Evolutionary conservation across 2,113 vertebrate species (phyloP), one percentile per base, ranked within the genome.

Genomic region (Haplotaxodon microlepis): DNA sequence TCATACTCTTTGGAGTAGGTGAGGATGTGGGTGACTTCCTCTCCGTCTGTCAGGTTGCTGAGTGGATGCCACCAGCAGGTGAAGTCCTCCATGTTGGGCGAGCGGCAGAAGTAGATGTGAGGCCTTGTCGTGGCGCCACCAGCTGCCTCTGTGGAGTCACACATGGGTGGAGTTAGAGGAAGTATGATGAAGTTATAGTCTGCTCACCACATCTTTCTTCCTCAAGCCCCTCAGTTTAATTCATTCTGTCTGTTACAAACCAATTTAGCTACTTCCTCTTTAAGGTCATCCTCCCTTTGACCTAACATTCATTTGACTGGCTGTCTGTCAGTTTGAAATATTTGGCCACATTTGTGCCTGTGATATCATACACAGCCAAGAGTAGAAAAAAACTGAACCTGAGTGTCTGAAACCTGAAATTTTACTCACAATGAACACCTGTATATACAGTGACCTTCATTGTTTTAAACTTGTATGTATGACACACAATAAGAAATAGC

Each of bases 81-180:
- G 93, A 97, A 97, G 84, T 94, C 94, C 92, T 97, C 96, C 96
- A 97, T 96, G 94, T 95, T 96, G 3, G 96, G 92, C 0, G 97
- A 97, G 69, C 96, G 96, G 90, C 97, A 97, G 88, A 63, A 50
- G 82, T 96, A 90, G 90, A 97, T 96, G 83, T 92, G 84, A 17
- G 96, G 97, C 76, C 83, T 92, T 5, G 27, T 79, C 3, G 66
- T 81, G 83, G 50, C 3, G 3, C 61, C 73, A 61, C 80, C 86
- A 2, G 45, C 6, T 4, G 29, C 79, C 11, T 83, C 71, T 78
- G 53, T 57, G 34, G 24, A 69, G n/a, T 27, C 42, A 63, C 34
- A 81, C 8, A 56, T 13, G 19, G 51, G 9, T 31, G 24, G 42
- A 29, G 24, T 76, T 73, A 73, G 42, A 76, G 4, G 40, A 10